Evolutionary conservation across 2,797 vertebrate species (phyloP).

Genomic region (Channallabes apus): DNA sequence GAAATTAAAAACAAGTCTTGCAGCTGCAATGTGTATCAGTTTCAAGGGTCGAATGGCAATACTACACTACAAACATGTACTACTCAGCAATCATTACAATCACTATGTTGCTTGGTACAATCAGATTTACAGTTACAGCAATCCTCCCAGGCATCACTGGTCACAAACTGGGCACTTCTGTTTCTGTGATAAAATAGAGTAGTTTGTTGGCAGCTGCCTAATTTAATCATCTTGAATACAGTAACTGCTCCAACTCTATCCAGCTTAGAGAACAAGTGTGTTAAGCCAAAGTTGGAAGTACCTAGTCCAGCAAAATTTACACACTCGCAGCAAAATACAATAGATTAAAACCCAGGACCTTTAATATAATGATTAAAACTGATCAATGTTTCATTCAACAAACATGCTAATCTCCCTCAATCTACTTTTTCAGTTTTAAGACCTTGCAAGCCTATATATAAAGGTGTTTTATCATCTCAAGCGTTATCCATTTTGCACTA

Average conservation of each 20-base stretch:
- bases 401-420: not conserved
- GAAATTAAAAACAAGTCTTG: not conserved
- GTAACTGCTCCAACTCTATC: constrained; percentile 60
- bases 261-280: constrained; percentile 60
- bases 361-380: not conserved
- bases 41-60: not conserved
- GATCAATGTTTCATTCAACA: not conserved
- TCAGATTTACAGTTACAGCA: not conserved
- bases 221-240: constrained; percentile 73
- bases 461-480: constrained; percentile 7
- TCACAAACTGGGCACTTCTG: constrained; percentile 18
- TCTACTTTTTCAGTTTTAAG: not conserved
- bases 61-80: not conserved
- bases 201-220: constrained; percentile 65
- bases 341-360: too few species aligned
- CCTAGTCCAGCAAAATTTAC: not conserved
- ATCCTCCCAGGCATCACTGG: not conserved
- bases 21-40: not conserved
- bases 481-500: not conserved
- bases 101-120: not conserved
- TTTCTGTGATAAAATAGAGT: constrained; percentile 53
- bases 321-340: not conserved
- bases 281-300: constrained; percentile 1
- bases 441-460: not conserved
- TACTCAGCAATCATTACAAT: not conserved